Evolutionary conservation across 1,140 invertebrate species (phyloP), one percentile per base, ranked within the genome.

Genomic region (Coboldia fuscipes): DNA sequence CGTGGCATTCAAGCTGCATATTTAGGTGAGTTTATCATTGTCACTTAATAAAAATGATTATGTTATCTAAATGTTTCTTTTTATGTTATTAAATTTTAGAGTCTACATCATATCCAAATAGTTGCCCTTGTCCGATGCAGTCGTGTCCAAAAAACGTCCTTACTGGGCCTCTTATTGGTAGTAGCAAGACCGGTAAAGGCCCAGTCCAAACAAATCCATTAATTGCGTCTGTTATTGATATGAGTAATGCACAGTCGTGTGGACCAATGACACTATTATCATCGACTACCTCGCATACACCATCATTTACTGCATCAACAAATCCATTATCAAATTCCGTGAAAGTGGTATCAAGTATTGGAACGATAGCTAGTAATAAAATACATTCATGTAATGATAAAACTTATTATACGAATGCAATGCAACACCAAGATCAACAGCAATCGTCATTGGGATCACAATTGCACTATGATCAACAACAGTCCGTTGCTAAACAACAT

Each of bases 91-190:
- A 16, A 0, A 4, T 44, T 55, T 23, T 45, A 72, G 68, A 70
- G 59, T 56, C 60, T 47, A 58, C 64, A 38, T 62, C 58, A 39
- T 36, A 36, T 15, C 33, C 12, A 17, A 18, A 30, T 21, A 36
- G 21, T 16, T 70, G 72, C 48, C 65, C 68, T 60, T 83, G 78
- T 60, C 77, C 77, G 46, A 83, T 79, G 66, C 30, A 81, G 63
- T 71, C 78, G 64, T 84, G 77, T 84, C 78, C 80, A 86, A 86
- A 85, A 86, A 86, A 86, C 80, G 80, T 77, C 73, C 76, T 72
- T 84, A 82, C 80, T 84, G 80, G 81, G 71, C 80, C 80, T 77
- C 80, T 79, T 84, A 83, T 79, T 83, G 79, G 80, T 81, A n/a
- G n/a, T n/a, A 75, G 51, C 51, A 54, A 49, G 49, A 54, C 26